These are phyloP conservation scores for Idaea biselata DNA, from an alignment of 2,888 invertebrate genomes.

Conservation along the genomic window DNA sequence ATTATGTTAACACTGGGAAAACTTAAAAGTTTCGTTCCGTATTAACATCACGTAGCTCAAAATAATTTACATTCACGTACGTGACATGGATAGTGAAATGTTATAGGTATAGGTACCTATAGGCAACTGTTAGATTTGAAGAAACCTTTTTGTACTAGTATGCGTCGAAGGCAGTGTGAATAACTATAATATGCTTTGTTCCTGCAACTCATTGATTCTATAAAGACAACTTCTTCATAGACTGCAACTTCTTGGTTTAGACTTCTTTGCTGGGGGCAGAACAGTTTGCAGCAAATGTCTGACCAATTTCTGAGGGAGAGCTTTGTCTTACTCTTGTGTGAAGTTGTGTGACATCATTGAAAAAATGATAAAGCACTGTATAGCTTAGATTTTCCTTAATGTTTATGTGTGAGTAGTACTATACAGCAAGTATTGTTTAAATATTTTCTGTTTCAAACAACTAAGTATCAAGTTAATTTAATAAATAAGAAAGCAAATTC, in stretches of 20 bases:
- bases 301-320: too few species aligned
- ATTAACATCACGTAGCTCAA: slow-evolving; percentile 51
- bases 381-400: too few species aligned
- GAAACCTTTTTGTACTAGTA: not conserved
- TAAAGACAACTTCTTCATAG: not conserved
- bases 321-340: too few species aligned
- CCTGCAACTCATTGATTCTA: not conserved
- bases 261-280: too few species aligned
- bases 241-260: too few species aligned
- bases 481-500: not conserved
- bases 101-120: slow-evolving; percentile 5
- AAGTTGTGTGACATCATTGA: too few species aligned
- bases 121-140: not conserved
- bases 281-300: too few species aligned
- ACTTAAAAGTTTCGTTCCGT: slow-evolving; percentile 37
- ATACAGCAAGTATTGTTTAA: too few species aligned
- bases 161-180: not conserved
- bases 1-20: slow-evolving; percentile 21
- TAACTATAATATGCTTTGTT: not conserved
- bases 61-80: slow-evolving; percentile 55
- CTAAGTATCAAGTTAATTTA: too few species aligned
- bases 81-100: slow-evolving; percentile 50
- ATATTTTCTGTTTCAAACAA: too few species aligned
- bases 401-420: too few species aligned
- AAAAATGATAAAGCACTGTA: too few species aligned